Evolutionary conservation across 1,140 invertebrate species (phyloP).

Genomic region (Penaeus japonicus): DNA sequence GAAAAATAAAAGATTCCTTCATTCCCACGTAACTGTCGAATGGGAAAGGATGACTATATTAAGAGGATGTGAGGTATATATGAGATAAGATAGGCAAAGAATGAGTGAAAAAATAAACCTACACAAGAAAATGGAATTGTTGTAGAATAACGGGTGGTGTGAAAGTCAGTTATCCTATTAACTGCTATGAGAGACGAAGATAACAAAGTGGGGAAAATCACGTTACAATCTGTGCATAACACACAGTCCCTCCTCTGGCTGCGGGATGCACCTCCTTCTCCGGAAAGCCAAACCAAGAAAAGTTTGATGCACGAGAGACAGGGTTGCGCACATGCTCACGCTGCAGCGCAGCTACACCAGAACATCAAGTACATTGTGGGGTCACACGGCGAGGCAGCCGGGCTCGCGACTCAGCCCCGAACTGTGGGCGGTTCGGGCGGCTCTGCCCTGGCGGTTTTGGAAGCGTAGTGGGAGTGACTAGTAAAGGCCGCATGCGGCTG

Average conservation of each 20-base stretch:
- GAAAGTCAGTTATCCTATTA: too few relatives aligned
- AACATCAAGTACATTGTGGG: conserved; percentile 48
- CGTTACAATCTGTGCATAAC: too few relatives aligned
- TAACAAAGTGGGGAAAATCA: too few relatives aligned
- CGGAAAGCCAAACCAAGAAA: conserved; percentile 20
- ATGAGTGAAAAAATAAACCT: too few relatives aligned
- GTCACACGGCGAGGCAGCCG: conserved; percentile 48
- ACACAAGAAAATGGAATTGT: too few relatives aligned
- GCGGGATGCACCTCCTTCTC: conserved; percentile 7
- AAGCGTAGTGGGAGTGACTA: conserved; percentile 54
- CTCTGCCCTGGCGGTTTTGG: conserved; percentile 27
- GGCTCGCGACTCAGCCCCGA: not conserved
- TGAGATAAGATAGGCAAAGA: too few relatives aligned
- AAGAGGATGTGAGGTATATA: not conserved
- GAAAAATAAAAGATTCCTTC: conserved; percentile 15
- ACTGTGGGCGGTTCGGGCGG: not conserved
- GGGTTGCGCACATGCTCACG: not conserved
- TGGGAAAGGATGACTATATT: not conserved
- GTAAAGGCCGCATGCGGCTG: conserved; percentile 2
- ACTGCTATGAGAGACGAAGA: too few relatives aligned
- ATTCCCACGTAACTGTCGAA: not conserved
- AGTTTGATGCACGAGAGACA: not conserved
- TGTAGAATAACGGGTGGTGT: too few relatives aligned
- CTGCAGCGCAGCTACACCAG: conserved; percentile 31
- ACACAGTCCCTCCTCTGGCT: not conserved